A percentile compares a stretch with the other conserved stretches of the same genome.
Evolutionary conservation across 2,113 vertebrate species (phyloP).

Genomic region (Nanorana parkeri): DNA sequence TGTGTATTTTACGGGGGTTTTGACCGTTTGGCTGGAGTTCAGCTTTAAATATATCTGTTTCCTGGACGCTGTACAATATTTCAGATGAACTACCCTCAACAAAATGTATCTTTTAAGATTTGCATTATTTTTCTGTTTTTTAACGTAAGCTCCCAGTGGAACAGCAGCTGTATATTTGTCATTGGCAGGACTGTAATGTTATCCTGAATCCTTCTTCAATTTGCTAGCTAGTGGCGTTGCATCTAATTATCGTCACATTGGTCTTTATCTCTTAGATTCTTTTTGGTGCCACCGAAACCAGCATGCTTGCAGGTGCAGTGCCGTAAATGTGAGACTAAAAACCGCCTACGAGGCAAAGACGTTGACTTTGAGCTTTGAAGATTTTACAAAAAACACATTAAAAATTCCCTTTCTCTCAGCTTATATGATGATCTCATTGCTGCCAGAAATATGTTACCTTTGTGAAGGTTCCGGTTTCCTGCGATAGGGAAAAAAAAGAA

Average conservation of each 20-base stretch:
- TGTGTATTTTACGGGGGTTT: too few species aligned
- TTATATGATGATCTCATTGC: constrained; percentile 36
- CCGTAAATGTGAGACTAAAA: constrained; percentile 44
- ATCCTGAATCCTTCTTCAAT: background rate
- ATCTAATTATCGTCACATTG: constrained; percentile 10
- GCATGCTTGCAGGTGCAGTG: constrained; percentile 35
- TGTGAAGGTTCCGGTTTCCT: constrained; percentile 20
- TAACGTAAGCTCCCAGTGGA: background rate
- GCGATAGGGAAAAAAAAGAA: background rate
- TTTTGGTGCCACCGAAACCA: constrained; percentile 38
- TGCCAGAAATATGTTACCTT: constrained; percentile 43
- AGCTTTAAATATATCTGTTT: too few species aligned
- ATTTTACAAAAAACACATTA: constrained; percentile 51
- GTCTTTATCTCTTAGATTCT: constrained; percentile 47
- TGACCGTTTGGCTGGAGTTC: too few species aligned
- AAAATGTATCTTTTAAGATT: background rate
- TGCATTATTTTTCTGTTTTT: too few species aligned
- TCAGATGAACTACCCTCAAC: background rate
- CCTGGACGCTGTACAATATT: background rate
- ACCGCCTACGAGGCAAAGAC: constrained; percentile 53
- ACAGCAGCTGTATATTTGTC: background rate
- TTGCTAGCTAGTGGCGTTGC: constrained; percentile 11
- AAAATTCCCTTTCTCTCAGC: constrained; percentile 48
- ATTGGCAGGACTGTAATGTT: constrained; percentile 1
- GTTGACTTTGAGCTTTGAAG: constrained; percentile 49